Evolutionary conservation across 2,888 invertebrate species (phyloP).

Genomic region (Exephanes ischioxanthus): DNA sequence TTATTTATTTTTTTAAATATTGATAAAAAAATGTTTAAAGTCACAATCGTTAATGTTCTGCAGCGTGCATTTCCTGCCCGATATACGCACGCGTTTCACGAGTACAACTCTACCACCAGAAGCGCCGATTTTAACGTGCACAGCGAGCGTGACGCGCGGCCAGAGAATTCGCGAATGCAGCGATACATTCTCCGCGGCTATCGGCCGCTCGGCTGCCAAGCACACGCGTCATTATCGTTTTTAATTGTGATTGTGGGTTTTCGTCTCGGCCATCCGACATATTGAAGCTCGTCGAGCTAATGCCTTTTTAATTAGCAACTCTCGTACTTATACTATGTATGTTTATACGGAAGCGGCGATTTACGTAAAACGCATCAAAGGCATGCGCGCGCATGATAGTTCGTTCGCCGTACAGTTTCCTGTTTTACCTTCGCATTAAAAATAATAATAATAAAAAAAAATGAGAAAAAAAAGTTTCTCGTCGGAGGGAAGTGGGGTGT

Average conservation of each 20-base stretch:
- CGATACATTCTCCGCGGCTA: constrained; percentile 14
- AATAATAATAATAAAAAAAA: neutral
- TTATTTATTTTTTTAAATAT: neutral
- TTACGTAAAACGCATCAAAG: neutral
- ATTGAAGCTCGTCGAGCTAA: constrained; percentile 55
- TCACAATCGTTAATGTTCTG: neutral
- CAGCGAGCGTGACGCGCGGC: neutral
- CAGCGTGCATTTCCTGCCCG: neutral
- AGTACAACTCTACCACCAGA: neutral
- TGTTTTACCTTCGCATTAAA: neutral
- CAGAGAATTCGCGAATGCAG: constrained; percentile 43
- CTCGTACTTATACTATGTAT: neutral
- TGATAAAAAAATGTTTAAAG: neutral
- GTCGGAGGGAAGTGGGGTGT: neutral
- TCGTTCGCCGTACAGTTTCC: neutral
- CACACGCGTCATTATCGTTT: constrained; percentile 59
- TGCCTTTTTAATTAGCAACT: constrained; percentile 62
- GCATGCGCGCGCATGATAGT: neutral
- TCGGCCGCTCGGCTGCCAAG: constrained; percentile 10
- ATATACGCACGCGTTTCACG: neutral
- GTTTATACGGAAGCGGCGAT: neutral
- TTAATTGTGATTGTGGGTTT: constrained; percentile 60
- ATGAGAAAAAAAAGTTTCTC: neutral
- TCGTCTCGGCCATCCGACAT: constrained; percentile 49
- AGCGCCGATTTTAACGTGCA: neutral